Conservation (phyloP, 2,888 invertebrate genomes). For the Philereme vetulata region DNA sequence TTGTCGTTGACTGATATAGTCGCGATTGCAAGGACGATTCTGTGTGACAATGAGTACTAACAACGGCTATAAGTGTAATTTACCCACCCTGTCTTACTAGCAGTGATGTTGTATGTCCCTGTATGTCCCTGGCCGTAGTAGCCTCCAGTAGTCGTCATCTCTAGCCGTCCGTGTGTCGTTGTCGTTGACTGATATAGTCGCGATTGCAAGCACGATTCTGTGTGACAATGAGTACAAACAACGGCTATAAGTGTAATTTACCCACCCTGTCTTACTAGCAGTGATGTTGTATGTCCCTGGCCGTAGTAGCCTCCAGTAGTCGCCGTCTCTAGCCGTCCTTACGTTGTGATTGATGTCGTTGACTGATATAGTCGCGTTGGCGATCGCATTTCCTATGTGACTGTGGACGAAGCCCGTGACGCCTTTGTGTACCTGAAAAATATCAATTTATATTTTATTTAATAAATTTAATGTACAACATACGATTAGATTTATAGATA, state of each 20-base stretch:
- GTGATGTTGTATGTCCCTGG: slow-evolving; percentile 94
- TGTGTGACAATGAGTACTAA: no score
- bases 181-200: no score
- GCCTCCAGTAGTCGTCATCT: slow-evolving; percentile 3
- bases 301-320: slow-evolving; percentile 95
- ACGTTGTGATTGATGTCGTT: slow-evolving; percentile 89
- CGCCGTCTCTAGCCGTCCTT: slow-evolving; percentile 88
- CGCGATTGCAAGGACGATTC: no score
- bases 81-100: neutral
- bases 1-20: no score
- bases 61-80: no score
- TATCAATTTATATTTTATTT: neutral
- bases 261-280: slow-evolving; percentile 87
- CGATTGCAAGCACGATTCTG: no score
- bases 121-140: slow-evolving; percentile 1
- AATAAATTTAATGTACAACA: no score
- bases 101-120: slow-evolving; percentile 7
- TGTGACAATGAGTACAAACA: no score
- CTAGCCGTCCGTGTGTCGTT: no score
- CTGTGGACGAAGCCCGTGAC: slow-evolving; percentile 93
- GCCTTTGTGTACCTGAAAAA: slow-evolving; percentile 90
- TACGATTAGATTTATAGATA: no score
- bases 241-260: neutral
- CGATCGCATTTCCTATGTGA: slow-evolving; percentile 89
- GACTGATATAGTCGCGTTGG: slow-evolving; percentile 89